These are phyloP conservation scores for Oceanites oceanicus DNA, from an alignment of 2,113 vertebrate species.

Conservation along the genomic window DNA sequence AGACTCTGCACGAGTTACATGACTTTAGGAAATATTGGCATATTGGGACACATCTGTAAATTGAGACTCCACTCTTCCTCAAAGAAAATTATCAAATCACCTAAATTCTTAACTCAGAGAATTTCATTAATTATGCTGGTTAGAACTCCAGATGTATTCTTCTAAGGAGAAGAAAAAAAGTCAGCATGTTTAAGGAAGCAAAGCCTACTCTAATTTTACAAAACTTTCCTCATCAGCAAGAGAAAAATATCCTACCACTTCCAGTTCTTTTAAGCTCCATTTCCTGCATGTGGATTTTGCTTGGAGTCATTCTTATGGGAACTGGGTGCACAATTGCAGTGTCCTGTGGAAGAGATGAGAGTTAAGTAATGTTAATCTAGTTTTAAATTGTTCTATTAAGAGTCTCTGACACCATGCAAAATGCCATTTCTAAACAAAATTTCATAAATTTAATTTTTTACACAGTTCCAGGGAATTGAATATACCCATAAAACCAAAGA, in stretches of 20 bases:
- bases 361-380: background rate
- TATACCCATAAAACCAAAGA: background rate
- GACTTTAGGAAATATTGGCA: background rate
- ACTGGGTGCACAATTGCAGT: conserved; percentile 98
- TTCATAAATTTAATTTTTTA: background rate
- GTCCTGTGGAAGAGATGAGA: conserved; percentile 77
- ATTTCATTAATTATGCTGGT: background rate
- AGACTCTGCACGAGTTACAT: background rate
- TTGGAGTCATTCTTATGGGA: conserved; percentile 98
- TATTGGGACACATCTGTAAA: background rate
- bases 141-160: background rate
- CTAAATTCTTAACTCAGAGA: background rate
- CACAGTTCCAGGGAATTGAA: background rate
- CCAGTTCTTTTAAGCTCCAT: conserved; percentile 97
- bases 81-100: background rate
- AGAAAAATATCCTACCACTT: conserved; percentile 82
- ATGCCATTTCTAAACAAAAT: background rate
- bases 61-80: background rate
- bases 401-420: background rate
- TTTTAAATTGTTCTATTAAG: background rate
- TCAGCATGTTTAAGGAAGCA: background rate
- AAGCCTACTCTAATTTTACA: background rate
- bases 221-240: background rate
- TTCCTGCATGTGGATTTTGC: conserved; percentile 99
- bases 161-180: background rate